phyloP scores from a whole-genome alignment of 35 echinoderm and acorn worm genomes.

The Ptychodera flava region DNA sequence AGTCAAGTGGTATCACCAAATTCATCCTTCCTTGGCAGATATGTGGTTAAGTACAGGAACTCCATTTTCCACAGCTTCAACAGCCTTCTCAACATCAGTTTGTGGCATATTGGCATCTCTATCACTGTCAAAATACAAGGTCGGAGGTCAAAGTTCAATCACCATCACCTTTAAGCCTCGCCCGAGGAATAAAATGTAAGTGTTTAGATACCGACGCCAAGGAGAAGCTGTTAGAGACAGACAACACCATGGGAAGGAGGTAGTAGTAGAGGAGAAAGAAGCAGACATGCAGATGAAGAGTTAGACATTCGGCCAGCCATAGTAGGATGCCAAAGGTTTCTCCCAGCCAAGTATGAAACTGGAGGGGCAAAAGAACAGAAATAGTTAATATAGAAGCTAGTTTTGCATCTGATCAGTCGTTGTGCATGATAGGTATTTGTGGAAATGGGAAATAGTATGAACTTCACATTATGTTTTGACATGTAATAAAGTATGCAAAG shows the following conservation, averaged over 20 bases:
- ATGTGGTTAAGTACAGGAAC: background rate
- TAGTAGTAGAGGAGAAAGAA: background rate
- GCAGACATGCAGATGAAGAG: background rate
- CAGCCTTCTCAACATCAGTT: background rate
- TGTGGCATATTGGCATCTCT: background rate
- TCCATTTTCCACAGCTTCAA: background rate
- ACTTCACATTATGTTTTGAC: no score
- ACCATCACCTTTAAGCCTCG: no score
- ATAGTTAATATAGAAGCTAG: no score
- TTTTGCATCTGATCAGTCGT: no score
- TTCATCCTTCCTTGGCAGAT: background rate
- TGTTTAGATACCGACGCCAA: no score
- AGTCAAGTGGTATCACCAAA: no score
- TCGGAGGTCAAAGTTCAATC: background rate
- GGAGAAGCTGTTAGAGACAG: no score
- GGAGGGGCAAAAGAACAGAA: background rate
- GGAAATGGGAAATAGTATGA: no score
- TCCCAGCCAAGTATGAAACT: background rate
- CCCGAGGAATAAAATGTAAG: no score
- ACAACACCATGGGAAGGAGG: no score
- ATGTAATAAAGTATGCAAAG: no score
- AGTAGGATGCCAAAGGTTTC: background rate
- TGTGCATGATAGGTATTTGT: no score
- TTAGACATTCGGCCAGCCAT: background rate
- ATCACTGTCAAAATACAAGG: background rate